A percentile compares a stretch with the other conserved stretches of the same genome.
Evolutionary conservation across 2,888 invertebrate genomes (phyloP).

Genomic region (Phasia obesa): DNA sequence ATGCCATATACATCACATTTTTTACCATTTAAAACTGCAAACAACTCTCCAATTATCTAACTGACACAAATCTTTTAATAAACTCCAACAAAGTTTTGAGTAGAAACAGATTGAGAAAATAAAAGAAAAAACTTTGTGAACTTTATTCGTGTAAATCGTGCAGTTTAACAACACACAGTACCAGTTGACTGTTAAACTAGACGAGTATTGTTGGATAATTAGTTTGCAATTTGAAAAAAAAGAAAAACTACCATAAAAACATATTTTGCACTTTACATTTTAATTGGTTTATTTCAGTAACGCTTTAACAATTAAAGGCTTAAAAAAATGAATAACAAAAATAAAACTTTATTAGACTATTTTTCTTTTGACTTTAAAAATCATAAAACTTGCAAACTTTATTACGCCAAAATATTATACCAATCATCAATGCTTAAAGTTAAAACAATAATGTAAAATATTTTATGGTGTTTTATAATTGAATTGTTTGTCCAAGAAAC

Average conservation of each 20-base stretch:
- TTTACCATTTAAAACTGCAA: too few species aligned
- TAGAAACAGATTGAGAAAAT: slow-evolving; percentile 9
- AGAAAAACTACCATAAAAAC: slow-evolving; percentile 14
- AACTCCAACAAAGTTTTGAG: slow-evolving; percentile 46
- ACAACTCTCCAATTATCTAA: slow-evolving; percentile 31
- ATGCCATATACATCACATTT: too few species aligned
- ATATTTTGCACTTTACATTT: slow-evolving; percentile 1
- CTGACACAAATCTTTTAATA: slow-evolving; percentile 43
- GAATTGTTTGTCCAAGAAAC: slow-evolving; percentile 30
- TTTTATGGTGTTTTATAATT: slow-evolving; percentile 22
- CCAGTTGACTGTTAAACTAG: slow-evolving; percentile 1
- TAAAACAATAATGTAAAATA: not conserved
- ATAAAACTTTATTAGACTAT: not conserved
- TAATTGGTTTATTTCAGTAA: slow-evolving; percentile 43
- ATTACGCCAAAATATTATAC: too few species aligned
- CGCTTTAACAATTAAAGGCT: not conserved
- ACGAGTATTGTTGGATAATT: slow-evolving; percentile 47
- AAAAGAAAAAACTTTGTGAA: slow-evolving; percentile 19
- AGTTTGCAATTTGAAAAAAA: slow-evolving; percentile 46
- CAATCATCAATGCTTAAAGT: not conserved
- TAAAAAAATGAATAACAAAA: not conserved
- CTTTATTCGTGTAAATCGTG: slow-evolving; percentile 43
- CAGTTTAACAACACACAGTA: slow-evolving; percentile 48
- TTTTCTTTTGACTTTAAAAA: too few species aligned
- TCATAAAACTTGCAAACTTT: too few species aligned